A percentile compares a stretch with the other conserved stretches of the same genome.
Conservation (phyloP, 2,113 vertebrate species). For the Phocoena phocoena region DNA sequence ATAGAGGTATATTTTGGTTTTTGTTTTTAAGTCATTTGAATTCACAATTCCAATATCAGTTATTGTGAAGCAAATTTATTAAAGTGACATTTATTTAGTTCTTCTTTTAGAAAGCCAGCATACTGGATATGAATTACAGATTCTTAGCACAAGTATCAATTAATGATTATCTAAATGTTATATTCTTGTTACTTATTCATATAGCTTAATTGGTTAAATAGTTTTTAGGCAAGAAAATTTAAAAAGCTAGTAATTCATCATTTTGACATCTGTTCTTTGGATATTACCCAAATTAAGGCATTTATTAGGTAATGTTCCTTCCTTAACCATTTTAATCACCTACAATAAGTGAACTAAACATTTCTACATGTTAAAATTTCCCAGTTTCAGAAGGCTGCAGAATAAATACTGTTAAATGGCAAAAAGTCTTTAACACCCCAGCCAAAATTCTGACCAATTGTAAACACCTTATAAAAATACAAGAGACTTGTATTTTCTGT, state of each 20-base stretch:
- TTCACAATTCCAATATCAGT: slow-evolving; percentile 7
- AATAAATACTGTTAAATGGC: slow-evolving; percentile 55
- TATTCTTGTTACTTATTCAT: slow-evolving; percentile 18
- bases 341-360: slow-evolving; percentile 44
- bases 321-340: slow-evolving; percentile 50
- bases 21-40: neutral
- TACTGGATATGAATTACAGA: slow-evolving; percentile 31
- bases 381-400: slow-evolving; percentile 49
- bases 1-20: neutral
- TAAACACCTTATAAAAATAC: slow-evolving; percentile 58
- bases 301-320: slow-evolving; percentile 54
- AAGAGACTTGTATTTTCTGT: slow-evolving; percentile 13
- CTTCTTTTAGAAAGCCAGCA: slow-evolving; percentile 34
- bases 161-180: slow-evolving; percentile 41
- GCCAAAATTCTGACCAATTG: slow-evolving; percentile 27
- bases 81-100: neutral
- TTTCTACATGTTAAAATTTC: slow-evolving; percentile 55
- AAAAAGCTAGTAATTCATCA: slow-evolving; percentile 52
- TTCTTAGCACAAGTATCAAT: neutral
- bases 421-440: slow-evolving; percentile 52
- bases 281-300: slow-evolving; percentile 53
- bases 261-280: slow-evolving; percentile 56
- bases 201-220: slow-evolving; percentile 37
- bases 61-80: neutral
- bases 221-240: slow-evolving; percentile 38